Base-by-base conservation (phyloP, 2,113 vertebrate species). In the Tamias sibiricus region DNA sequence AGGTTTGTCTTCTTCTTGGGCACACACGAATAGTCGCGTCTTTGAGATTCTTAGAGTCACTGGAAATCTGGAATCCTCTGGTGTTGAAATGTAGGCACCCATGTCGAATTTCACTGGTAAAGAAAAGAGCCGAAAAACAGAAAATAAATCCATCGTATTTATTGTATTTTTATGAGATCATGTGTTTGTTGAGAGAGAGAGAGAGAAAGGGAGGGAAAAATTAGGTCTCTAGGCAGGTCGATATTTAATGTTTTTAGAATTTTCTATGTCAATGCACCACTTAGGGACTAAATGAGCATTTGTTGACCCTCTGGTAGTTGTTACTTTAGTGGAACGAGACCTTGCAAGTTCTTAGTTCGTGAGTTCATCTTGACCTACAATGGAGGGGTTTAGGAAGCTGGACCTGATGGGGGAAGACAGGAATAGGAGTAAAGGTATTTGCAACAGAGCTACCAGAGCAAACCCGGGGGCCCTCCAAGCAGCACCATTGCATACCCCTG, bases 71-170 rank as follows among this genome's bases (percentile, higher is more conserved):
- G 32, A 30, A 52, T 86, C 35, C 0, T 91, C 81, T 35, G 24
- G 1, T 85, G 62, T 1, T 75, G 95, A 66, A 20, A 2, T 0
- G 35, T 98, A 98, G 69, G 6, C 59, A n/a, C 30, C 44, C 74
- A 98, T 95, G 76, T 98, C 98, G 91, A 98, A 97, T 87, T 72
- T 95, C 79, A 74, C 98, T 98, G 95, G 59, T 16, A 64, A 87
- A 94, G 81, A 95, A 80, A 91, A 97, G 71, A 95, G 40, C 28
- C 66, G n/a, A n/a, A 93, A 91, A 88, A 62, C 95, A 93, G 10
- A 81, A 95, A 93, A 57, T 97, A 68, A 97, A 90, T 87, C 3
- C 35, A 75, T 64, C 77, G 44, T 68, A 77, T 72, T 96, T 92
- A 40, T 47, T 81, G 40, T 72, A 77, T 72, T 95, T 92, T 40